A percentile compares a stretch with the other conserved stretches of the same genome.
These are phyloP conservation scores for Phymastichus coffea DNA, from an alignment of 1,140 invertebrate genomes.

Conservation along the genomic window DNA sequence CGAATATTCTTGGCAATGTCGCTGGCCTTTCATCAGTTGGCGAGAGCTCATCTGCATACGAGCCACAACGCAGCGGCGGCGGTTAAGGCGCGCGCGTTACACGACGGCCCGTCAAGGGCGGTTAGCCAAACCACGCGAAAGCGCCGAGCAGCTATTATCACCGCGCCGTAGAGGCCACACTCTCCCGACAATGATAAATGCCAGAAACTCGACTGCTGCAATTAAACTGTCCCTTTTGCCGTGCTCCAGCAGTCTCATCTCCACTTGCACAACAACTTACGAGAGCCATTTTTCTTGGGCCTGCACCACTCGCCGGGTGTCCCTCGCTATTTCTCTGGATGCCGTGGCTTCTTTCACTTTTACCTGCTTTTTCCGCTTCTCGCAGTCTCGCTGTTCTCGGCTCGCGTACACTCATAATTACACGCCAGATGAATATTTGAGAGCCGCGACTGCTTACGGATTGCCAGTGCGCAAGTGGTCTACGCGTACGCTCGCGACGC, in stretches of 20 bases:
- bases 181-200: conserved; percentile 14
- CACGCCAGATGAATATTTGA: conserved; percentile 2
- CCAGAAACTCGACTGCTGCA: conserved; percentile 7
- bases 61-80: not conserved
- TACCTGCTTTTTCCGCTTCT: not conserved
- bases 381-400: not conserved
- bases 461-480: too few species aligned
- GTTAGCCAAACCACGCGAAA: not conserved
- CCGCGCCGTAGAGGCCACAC: not conserved
- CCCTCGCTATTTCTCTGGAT: not conserved
- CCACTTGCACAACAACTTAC: not conserved
- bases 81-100: not conserved
- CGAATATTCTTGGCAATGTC: too few species aligned
- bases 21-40: too few species aligned
- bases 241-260: not conserved
- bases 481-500: not conserved
- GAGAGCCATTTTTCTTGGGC: not conserved
- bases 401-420: not conserved
- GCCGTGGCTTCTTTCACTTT: not conserved
- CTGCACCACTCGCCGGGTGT: not conserved
- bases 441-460: not conserved
- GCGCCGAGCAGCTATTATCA: conserved; percentile 10
- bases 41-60: too few species aligned
- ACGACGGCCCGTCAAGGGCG: not conserved
- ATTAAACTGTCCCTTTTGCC: conserved; percentile 15